phyloP scores from a whole-genome alignment of 2,113 vertebrate genomes.

The Lates calcarifer region DNA sequence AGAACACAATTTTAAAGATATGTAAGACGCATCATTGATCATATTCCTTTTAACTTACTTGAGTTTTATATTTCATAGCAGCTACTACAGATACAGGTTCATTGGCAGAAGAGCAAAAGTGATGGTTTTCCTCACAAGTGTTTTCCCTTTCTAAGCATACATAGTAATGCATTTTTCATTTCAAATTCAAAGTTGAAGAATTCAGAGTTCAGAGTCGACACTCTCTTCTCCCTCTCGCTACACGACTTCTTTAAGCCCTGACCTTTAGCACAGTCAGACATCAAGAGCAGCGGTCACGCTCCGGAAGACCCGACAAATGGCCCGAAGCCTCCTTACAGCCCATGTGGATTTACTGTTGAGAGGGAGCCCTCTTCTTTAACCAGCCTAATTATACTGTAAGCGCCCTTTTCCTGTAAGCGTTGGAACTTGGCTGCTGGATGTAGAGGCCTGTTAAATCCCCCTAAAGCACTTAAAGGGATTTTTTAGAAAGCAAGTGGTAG shows the following conservation, averaged over 20 bases:
- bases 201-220: conserved; percentile 6
- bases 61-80: not conserved
- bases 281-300: conserved; percentile 62
- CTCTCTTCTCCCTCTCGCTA: conserved; percentile 7
- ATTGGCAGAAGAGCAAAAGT: not conserved
- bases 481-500: conserved; percentile 65
- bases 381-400: conserved; percentile 76
- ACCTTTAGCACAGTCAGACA: conserved; percentile 67
- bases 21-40: too few species aligned
- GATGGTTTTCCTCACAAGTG: not conserved
- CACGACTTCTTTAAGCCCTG: conserved; percentile 30
- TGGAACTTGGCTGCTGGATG: conserved; percentile 68
- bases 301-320: conserved; percentile 64
- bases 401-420: conserved; percentile 69
- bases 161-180: conserved; percentile 26
- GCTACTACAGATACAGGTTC: not conserved
- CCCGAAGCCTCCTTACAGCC: conserved; percentile 52
- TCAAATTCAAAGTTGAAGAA: conserved; percentile 5
- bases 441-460: conserved; percentile 74
- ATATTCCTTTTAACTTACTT: not conserved
- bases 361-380: conserved; percentile 65
- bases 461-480: conserved; percentile 79
- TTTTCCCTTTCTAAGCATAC: not conserved
- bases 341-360: conserved; percentile 60
- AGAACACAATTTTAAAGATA: not conserved